Percentiles rank a stretch among this genome's conserved stretches.
phyloP scores from a whole-genome alignment of 2,113 vertebrate genomes.

The Myrmecophaga tridactyla region DNA sequence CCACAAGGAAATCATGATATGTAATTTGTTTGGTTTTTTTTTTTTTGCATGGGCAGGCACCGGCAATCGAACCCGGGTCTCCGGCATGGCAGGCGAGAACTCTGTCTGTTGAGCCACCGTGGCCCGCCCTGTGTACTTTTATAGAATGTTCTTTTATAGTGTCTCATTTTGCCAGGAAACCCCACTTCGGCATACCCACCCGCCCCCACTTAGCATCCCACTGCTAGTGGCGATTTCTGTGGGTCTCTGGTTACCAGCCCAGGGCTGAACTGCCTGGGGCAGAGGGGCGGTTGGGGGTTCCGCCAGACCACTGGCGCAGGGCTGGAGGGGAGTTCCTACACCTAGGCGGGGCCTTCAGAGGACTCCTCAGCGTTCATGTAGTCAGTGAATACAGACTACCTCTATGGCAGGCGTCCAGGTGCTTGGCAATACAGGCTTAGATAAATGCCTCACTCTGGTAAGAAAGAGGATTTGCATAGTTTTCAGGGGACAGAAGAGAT shows the following conservation, averaged over 20 bases:
- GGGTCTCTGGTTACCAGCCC: not conserved
- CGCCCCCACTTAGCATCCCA: not conserved
- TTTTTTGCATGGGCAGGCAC: too few species aligned
- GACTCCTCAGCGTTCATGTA: not conserved
- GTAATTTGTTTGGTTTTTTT: too few species aligned
- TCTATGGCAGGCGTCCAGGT: not conserved
- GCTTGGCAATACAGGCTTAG: not conserved
- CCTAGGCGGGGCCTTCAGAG: not conserved
- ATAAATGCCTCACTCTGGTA: not conserved
- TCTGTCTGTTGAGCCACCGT: too few species aligned
- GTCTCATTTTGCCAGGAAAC: not conserved
- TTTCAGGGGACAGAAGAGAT: not conserved
- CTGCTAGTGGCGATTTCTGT: not conserved
- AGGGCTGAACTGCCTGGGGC: not conserved
- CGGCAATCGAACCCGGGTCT: too few species aligned
- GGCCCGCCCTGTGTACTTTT: too few species aligned
- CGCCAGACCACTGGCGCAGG: not conserved
- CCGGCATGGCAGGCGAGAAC: too few species aligned
- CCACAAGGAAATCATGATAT: too few species aligned
- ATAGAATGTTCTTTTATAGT: not conserved
- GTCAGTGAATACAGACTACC: not conserved
- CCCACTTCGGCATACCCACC: not conserved
- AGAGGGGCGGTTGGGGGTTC: not conserved
- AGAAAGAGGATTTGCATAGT: not conserved
- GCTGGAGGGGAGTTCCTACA: not conserved